Base-by-base conservation (phyloP, 2,113 vertebrate genomes). In the Muscicapa adusta region DNA sequence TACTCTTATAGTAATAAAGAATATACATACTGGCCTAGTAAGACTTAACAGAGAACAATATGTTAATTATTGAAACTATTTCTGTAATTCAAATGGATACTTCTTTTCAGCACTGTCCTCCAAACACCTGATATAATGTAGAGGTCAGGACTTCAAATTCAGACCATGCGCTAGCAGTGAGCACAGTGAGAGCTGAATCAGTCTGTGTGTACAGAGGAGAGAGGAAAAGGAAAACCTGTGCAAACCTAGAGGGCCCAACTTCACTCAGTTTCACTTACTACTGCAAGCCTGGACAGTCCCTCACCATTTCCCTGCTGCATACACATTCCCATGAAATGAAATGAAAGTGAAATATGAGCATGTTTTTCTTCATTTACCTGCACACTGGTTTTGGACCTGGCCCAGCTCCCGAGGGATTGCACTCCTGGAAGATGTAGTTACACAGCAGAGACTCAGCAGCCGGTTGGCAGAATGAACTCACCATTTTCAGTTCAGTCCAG, bases 341-440 rank as follows among this genome's bases (percentile, higher is more conserved):
- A 72, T 70, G 8, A 66, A 78, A 57, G 48, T 60, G 68, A 88
- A 91, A 58, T 25, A 56, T 17, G 22, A 88, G 22, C 24, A 38
- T 28, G 77, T 33, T 43, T 62, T 93, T 75, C 75, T 76, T 28
- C 12, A 87, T 88, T 98, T 98, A 99, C 99, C 99, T 99, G 99
- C 99, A 99, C 58, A 99, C 92, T 23, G 99, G 99, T 96, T 98
- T 99, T 29, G 99, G 98, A 65, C 98, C 95, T 13, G 99, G 98
- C 42, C 98, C 98, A 42, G 96, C 86, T n/a, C 98, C 98, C 2
- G 98, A 98, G 2, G 99, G 98, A 94, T 98, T 98, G 97, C 99
- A 99, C 93, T 99, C 98, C 45, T 98, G 99, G 97, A 99, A 99
- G 94, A 98, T 94, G 89, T 98, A 96, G 93, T 99, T 98, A 95